Conservation (phyloP, 2,888 invertebrate genomes). For the Ophion ventricosus region DNA sequence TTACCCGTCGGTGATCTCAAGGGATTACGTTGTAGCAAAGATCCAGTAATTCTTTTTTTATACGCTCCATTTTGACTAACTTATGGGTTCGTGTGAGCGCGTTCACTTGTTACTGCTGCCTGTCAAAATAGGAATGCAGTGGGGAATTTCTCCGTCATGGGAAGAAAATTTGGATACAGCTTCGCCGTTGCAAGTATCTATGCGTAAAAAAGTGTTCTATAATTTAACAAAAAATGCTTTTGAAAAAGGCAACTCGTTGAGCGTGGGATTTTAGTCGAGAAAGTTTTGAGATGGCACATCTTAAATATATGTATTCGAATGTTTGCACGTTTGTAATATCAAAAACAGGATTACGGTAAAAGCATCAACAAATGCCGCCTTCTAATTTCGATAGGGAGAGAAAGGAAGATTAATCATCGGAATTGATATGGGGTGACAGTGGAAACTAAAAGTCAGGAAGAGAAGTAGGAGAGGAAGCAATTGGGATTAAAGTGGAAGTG, state of each 20-base stretch:
- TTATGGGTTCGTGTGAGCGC: constrained; percentile 16
- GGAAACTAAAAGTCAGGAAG: background rate
- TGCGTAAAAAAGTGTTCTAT: background rate
- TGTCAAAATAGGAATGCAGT: constrained; percentile 43
- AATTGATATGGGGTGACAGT: background rate
- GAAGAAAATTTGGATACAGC: constrained; percentile 22
- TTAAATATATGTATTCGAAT: too few species aligned
- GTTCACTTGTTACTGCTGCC: constrained; percentile 41
- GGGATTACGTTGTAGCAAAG: constrained; percentile 34
- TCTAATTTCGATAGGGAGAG: too few species aligned
- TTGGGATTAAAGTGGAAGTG: constrained; percentile 4
- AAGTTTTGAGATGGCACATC: background rate
- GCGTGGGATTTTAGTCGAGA: constrained; percentile 45
- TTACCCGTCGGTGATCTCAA: constrained; percentile 24
- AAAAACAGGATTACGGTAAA: too few species aligned
- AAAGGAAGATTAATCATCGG: background rate
- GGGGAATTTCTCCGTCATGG: constrained; percentile 35
- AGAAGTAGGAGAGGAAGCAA: background rate
- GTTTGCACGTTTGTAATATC: too few species aligned
- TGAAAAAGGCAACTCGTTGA: constrained; percentile 11
- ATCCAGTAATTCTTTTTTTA: constrained; percentile 29
- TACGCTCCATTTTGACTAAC: constrained; percentile 20
- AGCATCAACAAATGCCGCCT: too few species aligned
- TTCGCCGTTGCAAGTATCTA: constrained; percentile 25
- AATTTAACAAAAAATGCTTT: constrained; percentile 10